Evolutionary conservation across 2,888 invertebrate genomes (phyloP).

Genomic region (Acrocera orbiculus): DNA sequence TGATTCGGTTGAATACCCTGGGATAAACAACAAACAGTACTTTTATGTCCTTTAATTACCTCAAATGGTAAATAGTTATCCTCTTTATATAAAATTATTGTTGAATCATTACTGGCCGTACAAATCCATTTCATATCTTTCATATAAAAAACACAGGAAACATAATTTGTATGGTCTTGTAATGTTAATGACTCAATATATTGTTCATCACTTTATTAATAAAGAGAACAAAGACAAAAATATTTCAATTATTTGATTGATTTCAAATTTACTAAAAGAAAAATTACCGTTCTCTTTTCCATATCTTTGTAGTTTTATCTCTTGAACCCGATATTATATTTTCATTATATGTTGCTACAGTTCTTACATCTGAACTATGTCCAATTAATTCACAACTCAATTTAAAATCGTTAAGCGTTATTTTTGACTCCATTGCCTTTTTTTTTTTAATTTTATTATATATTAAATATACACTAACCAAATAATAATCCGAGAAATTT

Average conservation of each 20-base stretch:
- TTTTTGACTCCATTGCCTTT: slow-evolving; percentile 1
- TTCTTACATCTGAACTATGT: slow-evolving; percentile 73
- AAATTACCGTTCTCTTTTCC: slow-evolving; percentile 53
- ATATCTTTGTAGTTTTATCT: slow-evolving; percentile 72
- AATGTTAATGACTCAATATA: slow-evolving; percentile 36
- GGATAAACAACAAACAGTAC: slow-evolving; percentile 35
- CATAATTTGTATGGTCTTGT: slow-evolving; percentile 70
- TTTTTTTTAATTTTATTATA: too few relatives aligned
- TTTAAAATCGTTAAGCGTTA: slow-evolving; percentile 42
- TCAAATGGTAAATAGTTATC: slow-evolving; percentile 49
- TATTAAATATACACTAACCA: too few relatives aligned
- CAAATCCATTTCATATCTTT: slow-evolving; percentile 59
- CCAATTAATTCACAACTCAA: slow-evolving; percentile 59
- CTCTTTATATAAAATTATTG: slow-evolving; percentile 60
- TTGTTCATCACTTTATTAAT: too few relatives aligned
- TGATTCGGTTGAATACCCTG: slow-evolving; percentile 34
- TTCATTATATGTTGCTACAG: slow-evolving; percentile 34
- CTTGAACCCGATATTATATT: slow-evolving; percentile 74
- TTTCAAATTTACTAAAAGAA: too few relatives aligned
- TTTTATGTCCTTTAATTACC: slow-evolving; percentile 52
- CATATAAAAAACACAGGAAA: slow-evolving; percentile 62
- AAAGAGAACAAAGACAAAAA: too few relatives aligned
- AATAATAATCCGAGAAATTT: too few relatives aligned
- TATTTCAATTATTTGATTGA: too few relatives aligned
- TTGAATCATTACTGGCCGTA: slow-evolving; percentile 78